A percentile compares a stretch with the other conserved stretches of the same genome.
phyloP scores from a whole-genome alignment of 2,888 invertebrate genomes.

The Unio pictorum region DNA sequence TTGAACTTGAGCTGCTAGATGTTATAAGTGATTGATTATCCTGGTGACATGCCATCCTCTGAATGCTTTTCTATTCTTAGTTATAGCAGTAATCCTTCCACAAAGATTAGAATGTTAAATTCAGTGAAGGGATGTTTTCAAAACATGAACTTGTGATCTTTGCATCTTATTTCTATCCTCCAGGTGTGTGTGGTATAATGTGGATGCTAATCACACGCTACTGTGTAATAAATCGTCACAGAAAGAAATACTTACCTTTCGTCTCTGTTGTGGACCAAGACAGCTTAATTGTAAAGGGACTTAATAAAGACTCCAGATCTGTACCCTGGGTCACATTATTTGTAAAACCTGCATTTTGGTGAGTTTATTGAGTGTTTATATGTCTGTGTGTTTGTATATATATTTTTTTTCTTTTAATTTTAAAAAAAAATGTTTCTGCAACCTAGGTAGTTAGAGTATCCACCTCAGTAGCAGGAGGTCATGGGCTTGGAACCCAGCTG shows the following conservation, averaged over 20 bases:
- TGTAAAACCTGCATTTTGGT: constrained; percentile 78
- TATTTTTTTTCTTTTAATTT: too few species aligned
- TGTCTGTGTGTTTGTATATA: too few species aligned
- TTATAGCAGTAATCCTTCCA: too few species aligned
- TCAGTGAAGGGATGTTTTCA: not conserved
- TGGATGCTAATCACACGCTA: constrained; percentile 78
- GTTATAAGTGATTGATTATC: too few species aligned
- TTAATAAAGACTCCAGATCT: constrained; percentile 48
- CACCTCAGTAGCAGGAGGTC: too few species aligned
- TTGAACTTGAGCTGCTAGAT: too few species aligned
- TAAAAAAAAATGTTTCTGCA: too few species aligned
- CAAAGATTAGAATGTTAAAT: too few species aligned
- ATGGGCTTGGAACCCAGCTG: too few species aligned
- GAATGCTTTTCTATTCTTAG: too few species aligned
- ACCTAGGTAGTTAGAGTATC: too few species aligned
- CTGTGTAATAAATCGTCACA: constrained; percentile 71
- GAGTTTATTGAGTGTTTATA: constrained; percentile 34
- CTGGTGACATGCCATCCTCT: too few species aligned
- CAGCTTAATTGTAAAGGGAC: constrained; percentile 19
- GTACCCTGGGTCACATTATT: constrained; percentile 79
- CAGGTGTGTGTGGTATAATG: constrained; percentile 75
- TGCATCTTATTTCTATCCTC: constrained; percentile 24
- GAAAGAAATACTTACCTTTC: constrained; percentile 60
- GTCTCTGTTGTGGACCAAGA: constrained; percentile 37
- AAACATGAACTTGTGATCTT: not conserved